Evolutionary conservation across 2,113 vertebrate genomes (phyloP), one percentile per base, ranked within the genome.

Genomic region (Uropsilus gracilis): DNA sequence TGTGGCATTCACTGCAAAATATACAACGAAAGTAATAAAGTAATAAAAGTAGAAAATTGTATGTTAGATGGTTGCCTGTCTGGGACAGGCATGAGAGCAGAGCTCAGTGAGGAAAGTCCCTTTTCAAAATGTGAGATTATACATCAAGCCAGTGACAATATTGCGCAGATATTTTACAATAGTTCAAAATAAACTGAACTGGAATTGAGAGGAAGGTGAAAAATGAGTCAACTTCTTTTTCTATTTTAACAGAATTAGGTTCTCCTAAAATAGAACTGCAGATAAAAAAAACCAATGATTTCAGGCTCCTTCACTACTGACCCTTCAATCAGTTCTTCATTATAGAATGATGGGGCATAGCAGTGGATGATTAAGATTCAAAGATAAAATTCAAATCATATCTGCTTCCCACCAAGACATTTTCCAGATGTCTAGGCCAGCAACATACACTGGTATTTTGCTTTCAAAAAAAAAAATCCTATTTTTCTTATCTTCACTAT

Each of bases 11-110:
- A 66, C 59, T 80, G 32, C 4, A 66, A 95, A 69, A 59, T 89
- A 32, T 76, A 66, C 42, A 53, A n/a, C n/a, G n/a, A n/a, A n/a
- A n/a, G n/a, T n/a, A n/a, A n/a, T n/a, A n/a, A n/a, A n/a, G n/a
- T n/a, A 91, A 50, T 1, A 71, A 71, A 90, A 96, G 68, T n/a
- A 89, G 48, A 72, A 75, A 93, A 89, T 39, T 75, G 9, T n/a
- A n/a, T 39, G 69, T 48, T 63, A 50, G 32, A 17, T 57, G 53
- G 16, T 16, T 6, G 61, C 14, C 10, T 68, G 8, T 46, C 24
- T 3, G 13, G 46, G 50, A 76, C 0, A 69, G 28, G 26, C 69
- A 66, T 32, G n/a, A 92, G 46, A 39, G 11, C 28, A 14, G 16
- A 28, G 17, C 8, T 77, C 18, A 80, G 10, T 6, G 42, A 55